Percentiles rank a stretch among this genome's conserved stretches.
Evolutionary conservation across 2,888 invertebrate species (phyloP).

Genomic region (Andrena hattorfiana): DNA sequence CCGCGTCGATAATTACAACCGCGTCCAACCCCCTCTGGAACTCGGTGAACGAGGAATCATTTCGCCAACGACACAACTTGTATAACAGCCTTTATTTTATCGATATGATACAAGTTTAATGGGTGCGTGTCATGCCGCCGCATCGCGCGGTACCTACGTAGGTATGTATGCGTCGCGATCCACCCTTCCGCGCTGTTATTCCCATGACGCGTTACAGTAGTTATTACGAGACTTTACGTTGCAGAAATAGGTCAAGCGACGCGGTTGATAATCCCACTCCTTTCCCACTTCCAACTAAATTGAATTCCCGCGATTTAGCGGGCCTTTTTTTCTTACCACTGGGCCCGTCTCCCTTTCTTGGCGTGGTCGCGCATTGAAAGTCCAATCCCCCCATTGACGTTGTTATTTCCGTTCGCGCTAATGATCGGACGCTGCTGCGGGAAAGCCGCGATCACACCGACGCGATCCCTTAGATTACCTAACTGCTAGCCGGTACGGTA

Average conservation of each 20-base stretch:
- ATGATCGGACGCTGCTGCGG: not conserved
- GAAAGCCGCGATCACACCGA: conserved; percentile 22
- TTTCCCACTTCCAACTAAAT: conserved; percentile 29
- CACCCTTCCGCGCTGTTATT: conserved; percentile 12
- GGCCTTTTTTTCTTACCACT: not conserved
- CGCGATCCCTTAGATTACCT: conserved; percentile 12
- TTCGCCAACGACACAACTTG: conserved; percentile 64
- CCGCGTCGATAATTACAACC: not conserved
- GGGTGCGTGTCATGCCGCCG: conserved; percentile 45
- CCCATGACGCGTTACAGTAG: conserved; percentile 29
- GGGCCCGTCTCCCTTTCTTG: not conserved
- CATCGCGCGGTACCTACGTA: conserved; percentile 18
- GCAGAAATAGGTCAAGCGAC: conserved; percentile 64
- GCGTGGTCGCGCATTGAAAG: not conserved
- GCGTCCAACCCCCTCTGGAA: no score
- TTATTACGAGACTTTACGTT: conserved; percentile 58
- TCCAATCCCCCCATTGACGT: not conserved
- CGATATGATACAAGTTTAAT: conserved; percentile 73
- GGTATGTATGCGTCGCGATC: not conserved
- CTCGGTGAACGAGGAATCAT: not conserved
- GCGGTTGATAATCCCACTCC: conserved; percentile 59
- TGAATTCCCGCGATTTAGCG: conserved; percentile 37
- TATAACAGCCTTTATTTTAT: conserved; percentile 83
- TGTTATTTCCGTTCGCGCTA: not conserved
- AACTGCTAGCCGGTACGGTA: conserved; percentile 41